A percentile compares a stretch with the other conserved stretches of the same genome.
Evolutionary conservation across 1,140 invertebrate species (phyloP).

Genomic region (Ectropis grisescens): DNA sequence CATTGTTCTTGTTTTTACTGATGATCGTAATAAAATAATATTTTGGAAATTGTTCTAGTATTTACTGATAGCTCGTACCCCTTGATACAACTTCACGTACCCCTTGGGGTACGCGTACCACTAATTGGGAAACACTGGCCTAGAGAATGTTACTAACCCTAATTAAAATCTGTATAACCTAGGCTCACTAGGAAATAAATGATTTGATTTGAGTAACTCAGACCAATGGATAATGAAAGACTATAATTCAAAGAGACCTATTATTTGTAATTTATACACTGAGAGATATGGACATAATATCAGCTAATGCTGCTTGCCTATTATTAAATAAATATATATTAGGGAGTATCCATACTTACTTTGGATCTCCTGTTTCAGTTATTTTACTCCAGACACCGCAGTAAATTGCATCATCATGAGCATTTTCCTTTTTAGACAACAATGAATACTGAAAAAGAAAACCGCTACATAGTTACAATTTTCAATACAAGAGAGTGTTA

Average conservation of each 20-base stretch:
- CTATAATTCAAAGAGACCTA: neutral
- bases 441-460: slow-evolving; percentile 41
- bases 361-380: slow-evolving; percentile 62
- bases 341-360: slow-evolving; percentile 28
- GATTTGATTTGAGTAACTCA: neutral
- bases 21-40: too few relatives aligned
- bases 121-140: too few relatives aligned
- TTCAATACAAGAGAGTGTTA: too few relatives aligned
- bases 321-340: slow-evolving; percentile 1
- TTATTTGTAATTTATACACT: neutral
- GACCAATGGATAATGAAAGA: slow-evolving; percentile 4
- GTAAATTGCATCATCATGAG: slow-evolving; percentile 94
- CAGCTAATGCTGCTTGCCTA: neutral
- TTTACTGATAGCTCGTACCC: too few relatives aligned
- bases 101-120: too few relatives aligned
- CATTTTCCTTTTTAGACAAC: slow-evolving; percentile 85
- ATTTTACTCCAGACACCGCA: slow-evolving; percentile 86
- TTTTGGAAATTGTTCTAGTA: too few relatives aligned
- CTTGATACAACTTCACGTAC: too few relatives aligned
- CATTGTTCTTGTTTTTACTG: too few relatives aligned
- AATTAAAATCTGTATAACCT: too few relatives aligned
- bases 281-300: neutral
- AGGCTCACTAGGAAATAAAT: too few relatives aligned
- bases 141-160: too few relatives aligned
- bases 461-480: too few relatives aligned